Percentiles rank a stretch among this genome's conserved stretches.
These are phyloP conservation scores for Ceryle rudis DNA, from an alignment of 2,797 vertebrate genomes.

Conservation along the genomic window DNA sequence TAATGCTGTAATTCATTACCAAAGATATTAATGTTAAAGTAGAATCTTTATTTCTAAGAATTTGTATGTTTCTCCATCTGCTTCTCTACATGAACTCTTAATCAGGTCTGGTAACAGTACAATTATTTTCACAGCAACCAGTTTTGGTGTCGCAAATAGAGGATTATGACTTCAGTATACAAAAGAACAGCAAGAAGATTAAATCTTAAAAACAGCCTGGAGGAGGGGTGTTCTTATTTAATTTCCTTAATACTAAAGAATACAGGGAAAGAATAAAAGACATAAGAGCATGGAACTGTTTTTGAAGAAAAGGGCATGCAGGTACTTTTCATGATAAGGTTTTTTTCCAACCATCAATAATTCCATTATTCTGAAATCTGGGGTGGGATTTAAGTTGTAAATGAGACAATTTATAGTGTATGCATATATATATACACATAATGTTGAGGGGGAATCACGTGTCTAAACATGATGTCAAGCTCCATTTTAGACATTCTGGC, in stretches of 20 bases:
- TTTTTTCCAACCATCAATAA: not conserved
- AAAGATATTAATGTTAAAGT: not conserved
- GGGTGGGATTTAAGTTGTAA: not conserved
- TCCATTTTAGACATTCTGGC: not conserved
- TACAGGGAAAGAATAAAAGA: not conserved
- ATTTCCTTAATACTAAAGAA: not conserved
- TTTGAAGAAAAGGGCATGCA: not conserved
- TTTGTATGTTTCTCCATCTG: conserved; percentile 18
- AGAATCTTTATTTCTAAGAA: conserved; percentile 11
- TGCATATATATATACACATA: too few species aligned
- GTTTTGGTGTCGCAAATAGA: not conserved
- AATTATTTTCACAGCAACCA: conserved; percentile 40
- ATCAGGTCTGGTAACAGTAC: conserved; percentile 45
- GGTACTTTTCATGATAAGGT: not conserved
- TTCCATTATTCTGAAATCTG: not conserved
- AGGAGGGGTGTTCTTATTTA: not conserved
- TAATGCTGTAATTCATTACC: not conserved
- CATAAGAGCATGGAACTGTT: not conserved
- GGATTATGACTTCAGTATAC: conserved; percentile 11
- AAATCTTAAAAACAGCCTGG: not conserved
- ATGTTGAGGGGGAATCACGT: not conserved
- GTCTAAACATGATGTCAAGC: not conserved
- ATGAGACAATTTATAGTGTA: not conserved
- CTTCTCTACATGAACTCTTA: conserved; percentile 51
- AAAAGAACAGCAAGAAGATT: not conserved